phyloP scores from a whole-genome alignment of 2,113 vertebrate genomes.

The Cisticola juncidis region DNA sequence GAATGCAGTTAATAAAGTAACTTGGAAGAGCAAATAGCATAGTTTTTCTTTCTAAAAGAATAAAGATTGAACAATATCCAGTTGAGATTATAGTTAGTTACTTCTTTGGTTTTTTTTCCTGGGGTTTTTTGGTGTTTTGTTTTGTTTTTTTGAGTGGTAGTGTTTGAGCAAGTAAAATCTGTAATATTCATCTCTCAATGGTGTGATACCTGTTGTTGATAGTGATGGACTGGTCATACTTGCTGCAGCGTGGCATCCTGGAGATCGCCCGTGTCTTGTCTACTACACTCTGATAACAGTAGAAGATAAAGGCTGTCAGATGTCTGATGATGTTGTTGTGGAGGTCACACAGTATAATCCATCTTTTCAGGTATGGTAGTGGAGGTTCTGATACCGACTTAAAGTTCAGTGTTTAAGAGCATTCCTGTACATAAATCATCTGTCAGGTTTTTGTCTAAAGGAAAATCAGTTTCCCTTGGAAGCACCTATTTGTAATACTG shows the following conservation, averaged over 20 bases:
- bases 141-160: neutral
- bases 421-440: neutral
- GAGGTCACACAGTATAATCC: slow-evolving; percentile 93
- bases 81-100: neutral
- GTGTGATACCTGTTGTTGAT: neutral
- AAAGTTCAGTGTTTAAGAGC: neutral
- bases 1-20: neutral
- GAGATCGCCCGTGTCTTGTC: slow-evolving; percentile 85
- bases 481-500: neutral
- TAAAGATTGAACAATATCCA: neutral
- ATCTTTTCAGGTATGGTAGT: slow-evolving; percentile 84
- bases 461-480: neutral
- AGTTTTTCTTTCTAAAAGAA: neutral
- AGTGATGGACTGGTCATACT: slow-evolving; percentile 90
- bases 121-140: neutral
- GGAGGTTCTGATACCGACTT: neutral
- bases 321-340: slow-evolving; percentile 84
- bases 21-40: neutral
- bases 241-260: slow-evolving; percentile 89
- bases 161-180: neutral
- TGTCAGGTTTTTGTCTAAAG: neutral
- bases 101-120: neutral
- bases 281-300: slow-evolving; percentile 91
- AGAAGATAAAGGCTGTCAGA: slow-evolving; percentile 79
- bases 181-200: neutral